Percentiles rank a stretch among this genome's conserved stretches.
These are phyloP conservation scores for Sylvilagus bachmani DNA, from an alignment of 2,113 vertebrate species.

Conservation along the genomic window DNA sequence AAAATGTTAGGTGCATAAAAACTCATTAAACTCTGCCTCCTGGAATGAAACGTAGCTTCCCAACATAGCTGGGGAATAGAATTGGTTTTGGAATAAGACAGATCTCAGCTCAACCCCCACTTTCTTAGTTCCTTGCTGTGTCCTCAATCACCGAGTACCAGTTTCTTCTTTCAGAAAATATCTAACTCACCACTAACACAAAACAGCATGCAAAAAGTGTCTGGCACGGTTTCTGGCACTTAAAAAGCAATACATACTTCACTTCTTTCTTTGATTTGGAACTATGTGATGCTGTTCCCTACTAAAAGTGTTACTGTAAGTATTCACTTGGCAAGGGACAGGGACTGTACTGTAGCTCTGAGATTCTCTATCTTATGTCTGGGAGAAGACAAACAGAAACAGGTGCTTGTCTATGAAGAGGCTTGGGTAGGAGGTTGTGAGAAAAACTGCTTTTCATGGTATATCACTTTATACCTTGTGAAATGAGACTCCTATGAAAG, in stretches of 20 bases:
- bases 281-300: neutral
- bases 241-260: neutral
- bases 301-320: neutral
- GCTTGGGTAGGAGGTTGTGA: neutral
- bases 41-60: neutral
- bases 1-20: neutral
- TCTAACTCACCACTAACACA: neutral
- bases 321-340: neutral
- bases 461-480: neutral
- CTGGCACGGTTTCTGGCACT: neutral
- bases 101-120: neutral
- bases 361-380: neutral
- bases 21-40: neutral
- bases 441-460: neutral
- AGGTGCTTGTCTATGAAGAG: neutral
- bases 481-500: neutral
- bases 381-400: neutral
- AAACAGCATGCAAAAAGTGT: neutral
- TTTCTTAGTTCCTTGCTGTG: neutral
- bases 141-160: neutral
- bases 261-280: neutral
- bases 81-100: neutral
- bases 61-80: accelerated
- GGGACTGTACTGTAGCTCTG: neutral
- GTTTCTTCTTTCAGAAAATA: neutral